Percentiles rank a stretch among this genome's conserved stretches.
phyloP scores from a whole-genome alignment of 2,888 invertebrate genomes.

The Drosophila kanekoi region DNA sequence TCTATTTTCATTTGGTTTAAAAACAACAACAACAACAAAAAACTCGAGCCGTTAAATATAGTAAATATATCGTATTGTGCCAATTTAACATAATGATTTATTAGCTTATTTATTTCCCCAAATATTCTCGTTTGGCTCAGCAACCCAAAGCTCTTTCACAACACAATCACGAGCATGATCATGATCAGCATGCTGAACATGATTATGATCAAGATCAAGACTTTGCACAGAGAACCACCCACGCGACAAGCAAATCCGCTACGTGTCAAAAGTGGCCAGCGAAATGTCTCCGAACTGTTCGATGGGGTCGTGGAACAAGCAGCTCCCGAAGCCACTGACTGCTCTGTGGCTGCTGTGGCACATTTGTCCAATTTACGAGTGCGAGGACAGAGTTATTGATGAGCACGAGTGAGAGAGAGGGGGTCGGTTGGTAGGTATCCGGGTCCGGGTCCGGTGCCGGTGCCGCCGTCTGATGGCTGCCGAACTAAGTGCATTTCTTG shows the following conservation, averaged over 20 bases:
- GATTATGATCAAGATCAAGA: slow-evolving; percentile 29
- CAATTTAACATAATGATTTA: slow-evolving; percentile 79
- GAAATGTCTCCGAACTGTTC: slow-evolving; percentile 58
- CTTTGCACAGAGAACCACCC: slow-evolving; percentile 39
- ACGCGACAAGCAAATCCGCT: slow-evolving; percentile 48
- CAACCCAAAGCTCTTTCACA: slow-evolving; percentile 67
- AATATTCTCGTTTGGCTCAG: slow-evolving; percentile 64
- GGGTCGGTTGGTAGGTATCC: neutral
- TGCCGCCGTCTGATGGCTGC: neutral
- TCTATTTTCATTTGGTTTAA: slow-evolving; percentile 66
- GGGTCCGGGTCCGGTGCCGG: neutral
- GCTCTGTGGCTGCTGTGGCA: slow-evolving; percentile 23
- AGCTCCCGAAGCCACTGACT: slow-evolving; percentile 47
- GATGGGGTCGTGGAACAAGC: slow-evolving; percentile 44
- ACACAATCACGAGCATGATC: slow-evolving; percentile 26
- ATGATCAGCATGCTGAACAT: slow-evolving; percentile 2
- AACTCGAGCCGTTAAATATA: slow-evolving; percentile 52
- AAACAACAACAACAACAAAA: slow-evolving; percentile 1
- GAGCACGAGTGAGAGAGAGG: slow-evolving; percentile 19
- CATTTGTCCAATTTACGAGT: slow-evolving; percentile 61
- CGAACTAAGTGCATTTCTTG: slow-evolving; percentile 51
- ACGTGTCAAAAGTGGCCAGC: slow-evolving; percentile 38
- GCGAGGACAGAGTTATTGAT: slow-evolving; percentile 67
- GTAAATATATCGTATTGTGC: slow-evolving; percentile 61
- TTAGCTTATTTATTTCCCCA: slow-evolving; percentile 74